Percentiles rank a stretch among this genome's conserved stretches.
These are phyloP conservation scores for Drosophila dunni DNA, from an alignment of 1,140 invertebrate species.

Conservation along the genomic window DNA sequence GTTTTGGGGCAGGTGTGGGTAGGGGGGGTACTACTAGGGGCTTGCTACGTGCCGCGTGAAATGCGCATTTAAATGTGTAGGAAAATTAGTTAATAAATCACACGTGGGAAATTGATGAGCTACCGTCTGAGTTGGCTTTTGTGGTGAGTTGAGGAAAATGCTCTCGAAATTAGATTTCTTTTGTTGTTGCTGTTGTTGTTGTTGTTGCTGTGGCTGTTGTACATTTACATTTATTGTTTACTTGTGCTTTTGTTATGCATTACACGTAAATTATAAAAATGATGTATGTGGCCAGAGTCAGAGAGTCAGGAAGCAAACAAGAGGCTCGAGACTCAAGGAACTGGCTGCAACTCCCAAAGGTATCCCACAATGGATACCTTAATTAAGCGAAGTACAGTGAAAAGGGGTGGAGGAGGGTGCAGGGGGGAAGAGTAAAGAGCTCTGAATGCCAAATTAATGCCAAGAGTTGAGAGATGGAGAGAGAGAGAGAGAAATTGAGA, in stretches of 20 bases:
- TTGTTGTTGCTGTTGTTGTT: conserved; percentile 3
- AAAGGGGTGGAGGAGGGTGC: too few relatives aligned
- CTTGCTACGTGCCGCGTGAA: conserved; percentile 62
- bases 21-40: background rate
- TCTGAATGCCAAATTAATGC: conserved; percentile 38
- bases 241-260: conserved; percentile 59
- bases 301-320: background rate
- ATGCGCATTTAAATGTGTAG: conserved; percentile 77
- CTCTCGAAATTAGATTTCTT: conserved; percentile 59
- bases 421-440: background rate
- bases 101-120: conserved; percentile 81
- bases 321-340: conserved; percentile 6
- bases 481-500: conserved; percentile 8
- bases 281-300: conserved; percentile 39
- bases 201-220: conserved; percentile 7
- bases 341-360: conserved; percentile 44
- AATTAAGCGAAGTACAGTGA: conserved; percentile 31
- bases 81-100: conserved; percentile 83
- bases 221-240: conserved; percentile 67
- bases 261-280: conserved; percentile 65
- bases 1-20: too few relatives aligned
- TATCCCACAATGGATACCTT: conserved; percentile 46
- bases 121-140: conserved; percentile 57
- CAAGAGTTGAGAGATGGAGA: conserved; percentile 10
- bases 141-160: conserved; percentile 31